Percentiles rank a stretch among this genome's conserved stretches.
phyloP scores from a whole-genome alignment of 2,797 vertebrate genomes.

The Miichthys miiuy region DNA sequence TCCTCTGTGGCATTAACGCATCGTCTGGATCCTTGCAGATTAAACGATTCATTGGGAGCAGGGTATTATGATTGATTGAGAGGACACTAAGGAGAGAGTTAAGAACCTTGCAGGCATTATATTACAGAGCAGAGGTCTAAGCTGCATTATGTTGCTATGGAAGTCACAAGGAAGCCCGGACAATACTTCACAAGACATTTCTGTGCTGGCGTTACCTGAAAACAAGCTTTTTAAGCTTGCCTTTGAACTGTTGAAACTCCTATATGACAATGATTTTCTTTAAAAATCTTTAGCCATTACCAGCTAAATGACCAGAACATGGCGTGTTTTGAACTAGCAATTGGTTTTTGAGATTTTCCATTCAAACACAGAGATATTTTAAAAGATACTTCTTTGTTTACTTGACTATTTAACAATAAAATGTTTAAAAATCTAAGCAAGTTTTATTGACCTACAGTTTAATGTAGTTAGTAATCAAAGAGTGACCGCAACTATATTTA shows the following conservation, averaged over 20 bases:
- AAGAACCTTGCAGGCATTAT: conserved; percentile 64
- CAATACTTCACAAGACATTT: conserved; percentile 11
- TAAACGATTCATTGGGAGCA: conserved; percentile 69
- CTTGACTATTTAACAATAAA: too few species aligned
- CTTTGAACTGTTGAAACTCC: not conserved
- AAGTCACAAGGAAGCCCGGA: conserved; percentile 50
- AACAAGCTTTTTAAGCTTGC: conserved; percentile 2
- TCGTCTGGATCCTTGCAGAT: conserved; percentile 64
- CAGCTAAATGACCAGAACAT: not conserved
- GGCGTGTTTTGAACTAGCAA: not conserved
- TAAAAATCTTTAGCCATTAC: not conserved
- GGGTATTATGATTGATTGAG: conserved; percentile 74
- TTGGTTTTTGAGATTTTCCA: not conserved
- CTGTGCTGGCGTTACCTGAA: conserved; percentile 24
- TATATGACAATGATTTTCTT: not conserved
- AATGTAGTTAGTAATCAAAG: not conserved
- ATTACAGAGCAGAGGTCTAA: conserved; percentile 58
- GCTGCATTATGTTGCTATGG: conserved; percentile 64
- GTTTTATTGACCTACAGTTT: not conserved
- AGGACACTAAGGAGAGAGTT: conserved; percentile 69
- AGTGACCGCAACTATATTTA: not conserved
- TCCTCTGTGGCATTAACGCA: conserved; percentile 62
- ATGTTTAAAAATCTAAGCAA: not conserved
- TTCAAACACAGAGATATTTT: not conserved
- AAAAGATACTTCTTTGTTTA: not conserved